Conservation (phyloP, 2,888 invertebrate species). For the Helobdella robusta region DNA sequence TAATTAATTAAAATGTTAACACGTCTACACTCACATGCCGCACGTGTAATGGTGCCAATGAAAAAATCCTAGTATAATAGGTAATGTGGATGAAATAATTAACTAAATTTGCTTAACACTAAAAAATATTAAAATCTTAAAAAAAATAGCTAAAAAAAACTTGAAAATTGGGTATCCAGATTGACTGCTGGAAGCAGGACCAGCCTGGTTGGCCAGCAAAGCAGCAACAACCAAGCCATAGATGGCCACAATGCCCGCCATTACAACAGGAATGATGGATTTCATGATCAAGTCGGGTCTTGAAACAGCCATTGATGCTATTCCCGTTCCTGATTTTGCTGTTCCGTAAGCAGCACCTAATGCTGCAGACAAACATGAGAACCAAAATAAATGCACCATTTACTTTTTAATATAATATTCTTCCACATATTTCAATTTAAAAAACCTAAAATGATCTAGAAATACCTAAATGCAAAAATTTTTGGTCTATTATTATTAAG, state of each 20-base stretch:
- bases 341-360: constrained; percentile 99
- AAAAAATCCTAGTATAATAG: too few species aligned
- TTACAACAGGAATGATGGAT: constrained; percentile 90
- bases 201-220: constrained; percentile 80
- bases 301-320: constrained; percentile 99
- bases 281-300: constrained; percentile 99
- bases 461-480: too few species aligned
- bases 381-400: too few species aligned
- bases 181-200: constrained; percentile 37
- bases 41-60: too few species aligned
- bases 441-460: not conserved
- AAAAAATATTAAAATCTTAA: not conserved
- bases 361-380: constrained; percentile 60
- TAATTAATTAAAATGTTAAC: too few species aligned
- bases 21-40: too few species aligned
- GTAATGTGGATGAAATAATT: too few species aligned
- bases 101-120: not conserved
- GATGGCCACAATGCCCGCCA: constrained; percentile 92
- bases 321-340: constrained; percentile 98
- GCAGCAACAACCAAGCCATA: constrained; percentile 98
- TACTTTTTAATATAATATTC: too few species aligned
- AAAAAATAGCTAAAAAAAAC: constrained; percentile 43
- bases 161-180: constrained; percentile 22
- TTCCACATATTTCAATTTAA: not conserved
- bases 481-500: too few species aligned